phyloP scores from a whole-genome alignment of 2,797 vertebrate species.

The Meriones psammophilus region DNA sequence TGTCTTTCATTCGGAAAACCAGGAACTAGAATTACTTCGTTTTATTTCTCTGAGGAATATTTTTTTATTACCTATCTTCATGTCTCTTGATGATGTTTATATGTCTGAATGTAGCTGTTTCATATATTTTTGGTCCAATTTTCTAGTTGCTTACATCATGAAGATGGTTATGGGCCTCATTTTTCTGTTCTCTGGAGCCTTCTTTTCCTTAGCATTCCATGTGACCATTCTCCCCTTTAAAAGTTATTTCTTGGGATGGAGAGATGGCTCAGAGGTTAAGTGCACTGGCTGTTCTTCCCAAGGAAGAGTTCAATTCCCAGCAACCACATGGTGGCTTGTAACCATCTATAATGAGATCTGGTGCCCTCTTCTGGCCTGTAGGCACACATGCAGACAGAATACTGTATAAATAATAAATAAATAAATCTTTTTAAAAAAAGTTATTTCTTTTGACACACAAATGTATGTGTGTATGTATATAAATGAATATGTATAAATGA shows the following conservation, averaged over 20 bases:
- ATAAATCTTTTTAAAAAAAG: background rate
- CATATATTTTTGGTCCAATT: conserved; percentile 32
- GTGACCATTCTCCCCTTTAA: background rate
- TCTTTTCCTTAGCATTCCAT: background rate
- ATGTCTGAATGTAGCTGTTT: background rate
- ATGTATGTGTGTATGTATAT: no score
- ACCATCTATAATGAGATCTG: no score
- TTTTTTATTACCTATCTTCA: background rate
- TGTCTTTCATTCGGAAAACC: background rate
- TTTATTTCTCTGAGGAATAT: background rate
- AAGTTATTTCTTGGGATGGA: background rate
- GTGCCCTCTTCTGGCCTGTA: no score
- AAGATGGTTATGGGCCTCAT: background rate
- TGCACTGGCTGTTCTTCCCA: no score
- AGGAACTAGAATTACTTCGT: background rate
- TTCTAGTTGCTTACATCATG: conserved; percentile 21
- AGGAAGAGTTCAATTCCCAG: no score
- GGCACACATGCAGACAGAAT: no score
- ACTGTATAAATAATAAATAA: no score
- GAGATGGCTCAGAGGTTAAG: no score
- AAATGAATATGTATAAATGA: background rate
- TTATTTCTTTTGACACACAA: background rate
- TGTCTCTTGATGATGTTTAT: background rate
- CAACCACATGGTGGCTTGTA: no score
- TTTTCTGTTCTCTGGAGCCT: background rate